Conservation (phyloP, 2,888 invertebrate species). For the Pogonocherus hispidulus region DNA sequence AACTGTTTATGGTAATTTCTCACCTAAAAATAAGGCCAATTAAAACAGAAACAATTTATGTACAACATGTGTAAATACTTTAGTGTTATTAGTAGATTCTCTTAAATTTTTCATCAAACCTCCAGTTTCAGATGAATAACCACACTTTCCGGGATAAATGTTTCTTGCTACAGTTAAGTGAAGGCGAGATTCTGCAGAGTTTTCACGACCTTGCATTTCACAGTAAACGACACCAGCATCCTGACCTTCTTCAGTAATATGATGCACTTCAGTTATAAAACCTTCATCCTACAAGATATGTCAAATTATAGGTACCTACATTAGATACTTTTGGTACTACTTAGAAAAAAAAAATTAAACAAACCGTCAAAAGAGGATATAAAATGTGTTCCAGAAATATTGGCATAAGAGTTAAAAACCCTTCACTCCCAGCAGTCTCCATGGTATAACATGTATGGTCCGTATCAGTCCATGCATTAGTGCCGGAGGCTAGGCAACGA, state of each 20-base stretch:
- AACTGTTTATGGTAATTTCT: slow-evolving; percentile 86
- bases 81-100: slow-evolving; percentile 83
- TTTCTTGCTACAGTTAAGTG: slow-evolving; percentile 76
- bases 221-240: slow-evolving; percentile 97
- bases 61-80: slow-evolving; percentile 71
- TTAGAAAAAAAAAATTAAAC: too few species aligned
- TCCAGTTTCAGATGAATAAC: slow-evolving; percentile 88
- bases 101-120: slow-evolving; percentile 88
- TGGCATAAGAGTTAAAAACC: slow-evolving; percentile 89
- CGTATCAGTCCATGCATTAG: slow-evolving; percentile 90
- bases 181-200: slow-evolving; percentile 81
- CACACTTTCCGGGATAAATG: slow-evolving; percentile 85
- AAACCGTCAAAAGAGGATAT: slow-evolving; percentile 82
- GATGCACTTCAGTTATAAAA: slow-evolving; percentile 92
- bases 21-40: slow-evolving; percentile 74
- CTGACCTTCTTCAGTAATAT: slow-evolving; percentile 88
- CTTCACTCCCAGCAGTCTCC: slow-evolving; percentile 88
- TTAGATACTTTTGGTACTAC: too few species aligned
- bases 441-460: slow-evolving; percentile 94
- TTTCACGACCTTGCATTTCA: slow-evolving; percentile 92
- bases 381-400: slow-evolving; percentile 93
- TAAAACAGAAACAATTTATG: slow-evolving; percentile 57
- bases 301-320: too few species aligned
- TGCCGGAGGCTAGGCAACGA: slow-evolving; percentile 90
- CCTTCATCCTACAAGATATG: slow-evolving; percentile 76